These are phyloP conservation scores for Neosilurus mollespiculum DNA, from an alignment of 2,797 vertebrate genomes.

Conservation along the genomic window DNA sequence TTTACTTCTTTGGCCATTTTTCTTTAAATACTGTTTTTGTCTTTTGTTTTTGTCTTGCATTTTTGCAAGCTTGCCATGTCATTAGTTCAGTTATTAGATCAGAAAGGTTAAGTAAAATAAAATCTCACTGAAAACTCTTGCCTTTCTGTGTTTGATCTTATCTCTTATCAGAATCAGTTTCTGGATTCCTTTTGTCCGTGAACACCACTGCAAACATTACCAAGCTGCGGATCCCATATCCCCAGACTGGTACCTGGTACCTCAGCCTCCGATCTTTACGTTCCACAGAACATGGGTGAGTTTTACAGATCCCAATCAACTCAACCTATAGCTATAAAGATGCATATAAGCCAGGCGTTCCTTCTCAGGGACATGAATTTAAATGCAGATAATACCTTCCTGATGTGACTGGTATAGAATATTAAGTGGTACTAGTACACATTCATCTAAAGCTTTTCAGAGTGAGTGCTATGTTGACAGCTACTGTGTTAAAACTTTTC, in stretches of 20 bases:
- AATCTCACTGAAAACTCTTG: not conserved
- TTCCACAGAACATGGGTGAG: conserved; percentile 82
- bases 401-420: not conserved
- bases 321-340: not conserved
- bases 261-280: conserved; percentile 90
- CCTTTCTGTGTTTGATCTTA: not conserved
- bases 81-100: not conserved
- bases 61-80: not conserved
- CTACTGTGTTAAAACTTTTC: not conserved
- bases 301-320: conserved; percentile 1
- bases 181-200: conserved; percentile 87
- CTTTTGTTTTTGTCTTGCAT: not conserved
- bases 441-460: not conserved
- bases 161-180: conserved; percentile 75
- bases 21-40: not conserved
- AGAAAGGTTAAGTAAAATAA: not conserved
- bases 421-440: not conserved
- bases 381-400: not conserved
- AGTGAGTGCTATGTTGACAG: not conserved
- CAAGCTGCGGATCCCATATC: conserved; percentile 91
- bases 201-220: conserved; percentile 82
- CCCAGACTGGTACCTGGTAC: conserved; percentile 96
- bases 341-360: not conserved
- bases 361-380: not conserved
- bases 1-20: not conserved